Conservation (phyloP, 1,140 invertebrate genomes). For the Drosophila prosaltans region DNA sequence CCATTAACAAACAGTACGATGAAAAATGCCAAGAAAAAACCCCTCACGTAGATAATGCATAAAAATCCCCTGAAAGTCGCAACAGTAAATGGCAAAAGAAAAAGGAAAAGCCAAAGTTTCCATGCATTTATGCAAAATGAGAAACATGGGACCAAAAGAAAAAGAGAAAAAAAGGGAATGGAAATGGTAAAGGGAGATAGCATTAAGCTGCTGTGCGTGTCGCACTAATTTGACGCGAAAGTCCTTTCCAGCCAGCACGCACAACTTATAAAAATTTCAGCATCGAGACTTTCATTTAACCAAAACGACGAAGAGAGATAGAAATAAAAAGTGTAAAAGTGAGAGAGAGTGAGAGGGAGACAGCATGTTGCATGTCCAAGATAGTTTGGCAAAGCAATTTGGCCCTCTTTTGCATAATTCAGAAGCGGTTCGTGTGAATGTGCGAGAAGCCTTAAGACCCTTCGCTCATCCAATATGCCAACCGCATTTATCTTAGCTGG, state of each 20-base stretch:
- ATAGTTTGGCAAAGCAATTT: constrained; percentile 18
- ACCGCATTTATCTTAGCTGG: constrained; percentile 19
- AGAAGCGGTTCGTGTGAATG: constrained; percentile 16
- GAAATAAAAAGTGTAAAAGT: neutral
- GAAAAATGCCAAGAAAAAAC: neutral
- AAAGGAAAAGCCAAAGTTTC: constrained; percentile 5
- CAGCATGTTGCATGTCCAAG: constrained; percentile 15
- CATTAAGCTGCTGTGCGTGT: constrained; percentile 23
- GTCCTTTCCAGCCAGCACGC: constrained; percentile 16
- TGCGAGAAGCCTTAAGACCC: neutral
- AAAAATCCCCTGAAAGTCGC: constrained; percentile 14
- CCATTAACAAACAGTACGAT: neutral
- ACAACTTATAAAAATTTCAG: constrained; percentile 23
- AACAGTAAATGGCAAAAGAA: neutral
- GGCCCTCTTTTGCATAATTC: constrained; percentile 15
- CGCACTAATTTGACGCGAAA: constrained; percentile 21
- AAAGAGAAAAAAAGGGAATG: neutral
- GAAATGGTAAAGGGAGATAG: neutral
- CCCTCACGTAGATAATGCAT: constrained; percentile 17
- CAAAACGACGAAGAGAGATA: neutral
- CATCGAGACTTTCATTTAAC: neutral
- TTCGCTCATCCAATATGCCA: neutral
- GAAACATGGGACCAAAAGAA: constrained; percentile 15
- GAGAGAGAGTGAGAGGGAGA: neutral
- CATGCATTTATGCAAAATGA: constrained; percentile 25